phyloP scores from a whole-genome alignment of 2,888 invertebrate genomes.

The Tricholauxania praeusta region DNA sequence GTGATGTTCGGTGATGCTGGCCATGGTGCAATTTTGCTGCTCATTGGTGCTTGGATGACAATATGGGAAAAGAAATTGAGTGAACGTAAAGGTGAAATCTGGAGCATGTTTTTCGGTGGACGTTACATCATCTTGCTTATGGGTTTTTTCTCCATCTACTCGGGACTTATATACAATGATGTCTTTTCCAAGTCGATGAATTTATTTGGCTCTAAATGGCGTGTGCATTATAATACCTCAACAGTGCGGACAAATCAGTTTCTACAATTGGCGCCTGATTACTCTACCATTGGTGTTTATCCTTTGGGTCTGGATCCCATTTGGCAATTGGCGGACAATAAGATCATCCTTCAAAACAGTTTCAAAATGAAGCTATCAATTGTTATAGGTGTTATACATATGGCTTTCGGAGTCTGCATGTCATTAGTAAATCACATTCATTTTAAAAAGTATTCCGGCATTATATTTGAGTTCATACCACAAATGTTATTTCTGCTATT shows the following conservation, averaged over 20 bases:
- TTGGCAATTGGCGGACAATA: constrained; percentile 85
- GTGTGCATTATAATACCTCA: constrained; percentile 71
- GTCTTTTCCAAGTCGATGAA: constrained; percentile 95
- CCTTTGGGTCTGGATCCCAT: constrained; percentile 86
- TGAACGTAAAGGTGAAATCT: constrained; percentile 87
- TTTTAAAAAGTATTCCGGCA: constrained; percentile 76
- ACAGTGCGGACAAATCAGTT: constrained; percentile 64
- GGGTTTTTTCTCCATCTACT: constrained; percentile 98
- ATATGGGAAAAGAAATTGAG: constrained; percentile 80
- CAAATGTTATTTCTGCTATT: constrained; percentile 87
- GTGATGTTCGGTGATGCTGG: constrained; percentile 97
- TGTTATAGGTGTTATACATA: constrained; percentile 92
- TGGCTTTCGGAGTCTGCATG: constrained; percentile 93
- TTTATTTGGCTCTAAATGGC: constrained; percentile 92
- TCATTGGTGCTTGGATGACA: constrained; percentile 88
- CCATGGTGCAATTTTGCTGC: constrained; percentile 86
- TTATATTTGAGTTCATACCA: constrained; percentile 89
- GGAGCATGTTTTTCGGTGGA: constrained; percentile 97
- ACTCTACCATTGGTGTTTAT: constrained; percentile 69
- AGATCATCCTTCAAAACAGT: constrained; percentile 94
- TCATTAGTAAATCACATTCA: constrained; percentile 82
- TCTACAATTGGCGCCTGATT: constrained; percentile 76
- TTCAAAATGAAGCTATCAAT: constrained; percentile 98
- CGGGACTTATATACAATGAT: constrained; percentile 98
- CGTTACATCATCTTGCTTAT: constrained; percentile 97